Percentiles rank a stretch among this genome's conserved stretches.
These are phyloP conservation scores for Cariama cristata DNA, from an alignment of 2,113 vertebrate species.

Conservation along the genomic window DNA sequence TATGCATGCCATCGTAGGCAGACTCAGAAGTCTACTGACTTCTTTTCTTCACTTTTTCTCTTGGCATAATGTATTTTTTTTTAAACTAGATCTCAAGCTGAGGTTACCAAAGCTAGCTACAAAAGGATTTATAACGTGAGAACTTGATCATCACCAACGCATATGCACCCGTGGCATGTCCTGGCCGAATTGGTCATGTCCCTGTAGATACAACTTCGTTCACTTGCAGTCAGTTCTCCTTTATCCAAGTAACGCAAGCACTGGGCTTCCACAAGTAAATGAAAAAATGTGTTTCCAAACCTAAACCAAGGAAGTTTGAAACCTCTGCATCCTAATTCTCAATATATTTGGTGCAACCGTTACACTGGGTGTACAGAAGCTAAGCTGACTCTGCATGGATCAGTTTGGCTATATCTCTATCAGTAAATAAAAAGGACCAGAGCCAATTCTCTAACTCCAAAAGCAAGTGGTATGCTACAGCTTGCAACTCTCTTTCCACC, in stretches of 20 bases:
- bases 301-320: not conserved
- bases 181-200: not conserved
- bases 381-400: not conserved
- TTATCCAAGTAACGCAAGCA: not conserved
- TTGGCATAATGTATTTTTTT: not conserved
- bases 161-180: not conserved
- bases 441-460: not conserved
- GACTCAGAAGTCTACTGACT: not conserved
- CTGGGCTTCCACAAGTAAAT: not conserved
- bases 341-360: rapidly evolving
- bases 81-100: not conserved
- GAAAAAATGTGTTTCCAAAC: not conserved
- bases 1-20: not conserved
- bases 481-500: not conserved
- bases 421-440: not conserved
- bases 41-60: not conserved
- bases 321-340: not conserved
- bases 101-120: not conserved
- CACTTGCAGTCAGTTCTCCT: not conserved
- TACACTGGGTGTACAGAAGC: not conserved
- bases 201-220: not conserved
- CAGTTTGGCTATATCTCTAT: not conserved
- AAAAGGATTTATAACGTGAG: not conserved
- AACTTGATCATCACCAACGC: not conserved
- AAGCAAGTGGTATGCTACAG: not conserved